Base-by-base conservation (phyloP, 2,888 invertebrate genomes). In the Axea sp. region DNA sequence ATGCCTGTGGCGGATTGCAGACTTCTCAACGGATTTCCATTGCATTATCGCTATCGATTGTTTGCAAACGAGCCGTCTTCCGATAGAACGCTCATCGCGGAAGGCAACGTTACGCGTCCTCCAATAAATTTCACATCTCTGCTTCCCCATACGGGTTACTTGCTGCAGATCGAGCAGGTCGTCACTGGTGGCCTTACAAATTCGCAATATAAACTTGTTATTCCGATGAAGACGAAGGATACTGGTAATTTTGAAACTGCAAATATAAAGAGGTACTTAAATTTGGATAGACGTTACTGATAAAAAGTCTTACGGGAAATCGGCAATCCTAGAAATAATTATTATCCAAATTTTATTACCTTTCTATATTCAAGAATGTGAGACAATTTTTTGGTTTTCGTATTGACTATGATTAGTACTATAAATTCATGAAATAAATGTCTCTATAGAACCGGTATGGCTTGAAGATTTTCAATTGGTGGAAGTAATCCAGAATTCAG, bases 1-100 rank as follows among this genome's bases (percentile, higher is more conserved):
- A 62, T 73, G 57, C 75, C 78, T 39, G 73, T 74, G 49, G 65
- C 65, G 43, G 78, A 78, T 71, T 78, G 78, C 72, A 62, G 72
- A 65, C 75, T 75, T 53, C 76, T 77, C 55, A 75, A 76, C 59
- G 78, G 78, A 41, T 78, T 76, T 77, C 78, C 77, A 62, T 68
- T 77, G 68, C 74, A 77, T 60, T 78, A 78, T 73, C 76, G 69
- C 60, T 78, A 78, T 68, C 60, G 71, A 65, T 72, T 78, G 72
- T 76, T 74, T 68, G 73, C 68, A 64, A 73, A 73, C 73, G 72
- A 68, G 71, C 62, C 69, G 24, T 67, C 73, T 69, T 53, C 60
- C 49, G 55, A 76, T 62, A 60, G 51, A 47, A 67, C 60, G 24
- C 68, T 73, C 45, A 68, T 76, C 35, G 73, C 65, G 30, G 71